Conservation (phyloP, 2,888 invertebrate species). For the Nudaria mundana region DNA sequence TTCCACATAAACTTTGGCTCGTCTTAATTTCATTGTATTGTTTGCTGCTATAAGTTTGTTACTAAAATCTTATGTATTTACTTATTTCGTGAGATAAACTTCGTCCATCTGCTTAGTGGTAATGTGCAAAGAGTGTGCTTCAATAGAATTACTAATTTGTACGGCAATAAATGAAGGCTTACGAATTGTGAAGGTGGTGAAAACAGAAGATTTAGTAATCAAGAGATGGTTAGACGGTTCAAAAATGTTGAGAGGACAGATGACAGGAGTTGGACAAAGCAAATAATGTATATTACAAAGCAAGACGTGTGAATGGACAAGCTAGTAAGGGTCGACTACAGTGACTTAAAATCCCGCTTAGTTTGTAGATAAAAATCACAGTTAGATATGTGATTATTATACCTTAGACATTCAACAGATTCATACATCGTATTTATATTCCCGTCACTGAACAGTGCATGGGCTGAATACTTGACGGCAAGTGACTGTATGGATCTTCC, state of each 20-base stretch:
- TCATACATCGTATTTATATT: slow-evolving; percentile 21
- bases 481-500: slow-evolving; percentile 31
- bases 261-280: too few relatives aligned
- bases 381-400: too few relatives aligned
- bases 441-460: slow-evolving; percentile 19
- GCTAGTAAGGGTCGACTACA: background rate
- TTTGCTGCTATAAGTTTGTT: slow-evolving; percentile 14
- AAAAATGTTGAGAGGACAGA: background rate
- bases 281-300: too few relatives aligned
- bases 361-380: slow-evolving; percentile 6
- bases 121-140: background rate
- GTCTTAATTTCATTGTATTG: slow-evolving; percentile 43
- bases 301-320: background rate
- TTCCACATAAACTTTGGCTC: slow-evolving; percentile 33
- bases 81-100: slow-evolving; percentile 6
- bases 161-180: background rate
- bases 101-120: background rate
- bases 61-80: slow-evolving; percentile 10
- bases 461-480: slow-evolving; percentile 29
- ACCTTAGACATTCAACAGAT: too few relatives aligned
- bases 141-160: too few relatives aligned
- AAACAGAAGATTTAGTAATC: background rate
- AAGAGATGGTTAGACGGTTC: too few relatives aligned
- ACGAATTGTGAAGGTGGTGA: background rate
- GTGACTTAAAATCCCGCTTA: slow-evolving; percentile 8